These are phyloP conservation scores for Galaxias olidus DNA, from an alignment of 2,797 vertebrate species.

Conservation along the genomic window DNA sequence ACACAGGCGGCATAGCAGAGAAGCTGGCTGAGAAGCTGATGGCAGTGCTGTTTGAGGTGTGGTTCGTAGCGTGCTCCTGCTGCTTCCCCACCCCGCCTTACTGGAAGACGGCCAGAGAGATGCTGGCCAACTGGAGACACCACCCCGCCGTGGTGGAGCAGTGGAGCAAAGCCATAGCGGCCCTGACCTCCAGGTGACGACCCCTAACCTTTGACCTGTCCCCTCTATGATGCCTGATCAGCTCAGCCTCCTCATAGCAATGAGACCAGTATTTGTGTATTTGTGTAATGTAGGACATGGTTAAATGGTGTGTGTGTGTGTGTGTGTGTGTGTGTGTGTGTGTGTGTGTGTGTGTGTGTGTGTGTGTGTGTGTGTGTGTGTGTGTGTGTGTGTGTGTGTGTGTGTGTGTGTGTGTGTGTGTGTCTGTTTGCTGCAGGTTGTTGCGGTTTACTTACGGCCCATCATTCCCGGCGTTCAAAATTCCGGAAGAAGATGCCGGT, in stretches of 20 bases:
- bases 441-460: constrained; percentile 86
- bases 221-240: no score
- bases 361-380: not conserved
- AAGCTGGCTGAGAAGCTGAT: constrained; percentile 87
- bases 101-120: constrained; percentile 93
- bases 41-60: constrained; percentile 90
- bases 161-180: constrained; percentile 89
- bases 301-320: not conserved
- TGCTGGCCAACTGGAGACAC: constrained; percentile 92
- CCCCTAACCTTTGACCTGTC: not conserved
- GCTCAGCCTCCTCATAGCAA: no score
- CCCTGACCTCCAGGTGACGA: constrained; percentile 88
- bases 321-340: not conserved
- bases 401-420: not conserved
- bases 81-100: constrained; percentile 91
- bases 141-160: constrained; percentile 90
- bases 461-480: constrained; percentile 87
- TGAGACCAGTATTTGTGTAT: no score
- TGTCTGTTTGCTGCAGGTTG: constrained; percentile 66
- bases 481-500: constrained; percentile 87
- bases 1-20: constrained; percentile 81
- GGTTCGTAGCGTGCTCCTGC: constrained; percentile 86
- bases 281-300: no score
- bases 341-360: not conserved
- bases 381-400: not conserved